Evolutionary conservation across 2,888 invertebrate genomes (phyloP), one percentile per base, ranked within the genome.

Genomic region (Spodoptera exigua): DNA sequence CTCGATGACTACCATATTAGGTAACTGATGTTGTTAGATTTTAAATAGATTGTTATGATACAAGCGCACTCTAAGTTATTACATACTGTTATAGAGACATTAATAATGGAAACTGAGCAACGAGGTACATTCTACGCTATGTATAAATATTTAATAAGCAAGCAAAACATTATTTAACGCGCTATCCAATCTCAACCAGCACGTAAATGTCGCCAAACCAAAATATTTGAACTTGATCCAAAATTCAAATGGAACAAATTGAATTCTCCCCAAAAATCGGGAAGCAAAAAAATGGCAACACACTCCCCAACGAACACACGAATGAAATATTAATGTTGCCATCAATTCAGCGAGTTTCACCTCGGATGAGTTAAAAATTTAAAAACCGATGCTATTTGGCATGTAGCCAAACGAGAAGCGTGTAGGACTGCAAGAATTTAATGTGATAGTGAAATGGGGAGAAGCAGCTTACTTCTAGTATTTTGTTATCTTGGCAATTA

Each of bases 351-450:
- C 58, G 68, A 71, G 79, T 77, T 77, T 80, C 79, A 80, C 79
- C 78, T 80, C 75, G 72, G 69, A 73, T 75, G 81, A 80, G 84
- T 88, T 86, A 84, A 89, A 89, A 88, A 87, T 88, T 89, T 84
- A 80, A 87, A 89, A 87, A 85, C 86, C 86, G 83, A 88, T 88
- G 86, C 85, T 81, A 87, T 91, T 89, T 91, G 91, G 92, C 85
- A 43, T 36, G 27, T 45, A 59, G 80, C 90, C 92, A 90, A 80
- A 78, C 70, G 73, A 43, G 61, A 69, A 70, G 68, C 56, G 67
- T 62, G 64, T 67, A 56, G 68, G 64, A 73, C 58, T 54, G 70
- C 65, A 61, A 49, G 60, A 76, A 70, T 66, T 79, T 77, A 68
- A 79, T 79, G 62, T 51, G 60, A 32, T 68, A 68, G 68, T 63